Evolutionary conservation across 2,113 vertebrate genomes (phyloP), one percentile per base, ranked within the genome.

Genomic region (Tetraodon nigroviridis): DNA sequence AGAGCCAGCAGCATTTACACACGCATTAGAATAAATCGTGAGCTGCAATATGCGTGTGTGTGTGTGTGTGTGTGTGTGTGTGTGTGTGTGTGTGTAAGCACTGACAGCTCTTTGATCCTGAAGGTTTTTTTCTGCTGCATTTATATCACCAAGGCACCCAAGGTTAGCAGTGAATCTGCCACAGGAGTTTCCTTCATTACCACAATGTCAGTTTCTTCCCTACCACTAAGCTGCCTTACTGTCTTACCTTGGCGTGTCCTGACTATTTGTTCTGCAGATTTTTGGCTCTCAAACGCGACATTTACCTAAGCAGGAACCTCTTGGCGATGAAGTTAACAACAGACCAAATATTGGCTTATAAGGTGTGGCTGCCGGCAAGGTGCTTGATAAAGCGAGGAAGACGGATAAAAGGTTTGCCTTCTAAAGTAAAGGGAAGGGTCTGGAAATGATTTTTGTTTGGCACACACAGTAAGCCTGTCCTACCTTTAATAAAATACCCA

Each of bases 281-380:
- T 56, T 32, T 63, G 58, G 60, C 51, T 70, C 52, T 69, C 22
- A 71, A 17, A 19, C 68, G 67, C 57, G 8, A 64, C 72, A 76
- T 81, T 73, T 73, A 83, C 68, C 81, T 71, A 62, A 64, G 59
- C 67, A 70, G 63, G 63, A 69, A 64, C 58, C 61, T 76, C 73
- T 73, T 69, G 75, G 73, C 73, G 68, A 69, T 21, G 50, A 53
- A 79, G 58, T 82, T 84, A 68, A 76, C 84, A 78, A 67, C 55
- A 84, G 71, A 76, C 83, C 79, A 91, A 89, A 89, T 85, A 90
- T 89, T 79, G 81, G 77, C 84, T 87, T 88, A 88, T 89, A 88
- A 86, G 87, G 85, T 59, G 69, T 45, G 71, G 58, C 62, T 71
- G 70, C 50, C 10, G 0, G 55, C 19, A 80, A 79, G 85, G 76